Evolutionary conservation across 2,113 vertebrate genomes (phyloP), one percentile per base, ranked within the genome.

Genomic region (Odontophorus gujanensis): DNA sequence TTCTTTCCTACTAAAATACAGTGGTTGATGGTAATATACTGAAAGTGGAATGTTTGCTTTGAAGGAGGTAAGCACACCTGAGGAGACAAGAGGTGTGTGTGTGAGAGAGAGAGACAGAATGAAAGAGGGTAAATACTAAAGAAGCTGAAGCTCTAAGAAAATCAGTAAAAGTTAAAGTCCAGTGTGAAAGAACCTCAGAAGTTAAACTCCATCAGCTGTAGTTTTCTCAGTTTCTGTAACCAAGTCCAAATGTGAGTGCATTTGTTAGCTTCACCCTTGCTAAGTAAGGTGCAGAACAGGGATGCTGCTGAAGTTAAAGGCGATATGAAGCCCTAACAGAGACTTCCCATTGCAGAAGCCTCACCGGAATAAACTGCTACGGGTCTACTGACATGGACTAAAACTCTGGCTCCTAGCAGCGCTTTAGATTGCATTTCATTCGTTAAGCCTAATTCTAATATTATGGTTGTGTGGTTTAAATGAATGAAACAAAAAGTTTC

Each of bases 141-240:
- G 59, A 47, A 69, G 16, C 48, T 82, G 59, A 28, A 69, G 17
- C 25, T 94, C 73, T 94, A 93, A 93, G 96, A 94, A 97, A 91
- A 96, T 85, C 34, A 79, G 51, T 84, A 62, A 48, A 84, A 85
- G 79, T 87, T 96, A 55, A 95, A 94, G 89, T 65, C 85, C 66
- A 57, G 87, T 93, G 95, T 53, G 55, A 48, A 95, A 95, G 67
- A 97, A 95, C 69, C 34, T 93, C 58, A 59, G 58, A 90, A 94
- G 69, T 66, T 62, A 59, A 47, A 74, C 51, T 19, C 47, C 34
- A 14, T 20, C 74, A 69, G 45, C 50, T 68, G 59, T 40, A 53
- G 34, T 61, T 73, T 89, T 91, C 51, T 53, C 43, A 13, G 82
- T 72, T 90, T 63, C 61, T 40, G 36, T 58, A 58, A 65, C 8